phyloP scores from a whole-genome alignment of 2,888 invertebrate species.

The Leptura quadrifasciata region DNA sequence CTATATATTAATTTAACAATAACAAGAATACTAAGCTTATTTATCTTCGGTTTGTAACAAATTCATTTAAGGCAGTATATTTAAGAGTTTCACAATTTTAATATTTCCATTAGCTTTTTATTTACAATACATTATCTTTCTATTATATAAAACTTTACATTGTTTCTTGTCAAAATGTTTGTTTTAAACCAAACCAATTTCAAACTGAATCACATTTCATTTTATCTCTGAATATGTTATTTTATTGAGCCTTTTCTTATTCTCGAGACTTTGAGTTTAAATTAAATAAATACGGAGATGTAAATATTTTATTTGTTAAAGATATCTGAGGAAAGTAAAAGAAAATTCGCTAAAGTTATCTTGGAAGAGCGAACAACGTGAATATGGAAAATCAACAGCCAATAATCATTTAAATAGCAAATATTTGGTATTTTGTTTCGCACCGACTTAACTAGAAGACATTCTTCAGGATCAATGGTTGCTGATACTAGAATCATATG shows the following conservation, averaged over 20 bases:
- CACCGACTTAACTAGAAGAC: no score
- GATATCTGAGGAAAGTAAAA: background rate
- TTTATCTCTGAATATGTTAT: background rate
- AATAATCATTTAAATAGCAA: no score
- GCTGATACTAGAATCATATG: no score
- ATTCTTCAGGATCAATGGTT: no score
- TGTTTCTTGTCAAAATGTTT: background rate
- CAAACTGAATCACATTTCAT: background rate
- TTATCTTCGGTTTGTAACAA: no score
- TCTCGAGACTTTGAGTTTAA: background rate
- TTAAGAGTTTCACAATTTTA: background rate
- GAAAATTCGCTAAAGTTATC: no score
- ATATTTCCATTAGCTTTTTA: background rate
- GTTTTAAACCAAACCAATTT: conserved; percentile 27
- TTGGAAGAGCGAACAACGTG: no score
- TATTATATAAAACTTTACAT: conserved; percentile 9
- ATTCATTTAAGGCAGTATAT: background rate
- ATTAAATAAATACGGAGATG: background rate
- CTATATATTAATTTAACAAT: no score
- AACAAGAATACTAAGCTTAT: no score
- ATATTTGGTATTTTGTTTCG: no score
- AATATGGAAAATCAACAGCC: no score
- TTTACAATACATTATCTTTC: conserved; percentile 18
- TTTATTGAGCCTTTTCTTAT: background rate
- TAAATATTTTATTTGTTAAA: background rate